phyloP scores from a whole-genome alignment of 1,140 invertebrate genomes.

The Alviniconcha marisindica region DNA sequence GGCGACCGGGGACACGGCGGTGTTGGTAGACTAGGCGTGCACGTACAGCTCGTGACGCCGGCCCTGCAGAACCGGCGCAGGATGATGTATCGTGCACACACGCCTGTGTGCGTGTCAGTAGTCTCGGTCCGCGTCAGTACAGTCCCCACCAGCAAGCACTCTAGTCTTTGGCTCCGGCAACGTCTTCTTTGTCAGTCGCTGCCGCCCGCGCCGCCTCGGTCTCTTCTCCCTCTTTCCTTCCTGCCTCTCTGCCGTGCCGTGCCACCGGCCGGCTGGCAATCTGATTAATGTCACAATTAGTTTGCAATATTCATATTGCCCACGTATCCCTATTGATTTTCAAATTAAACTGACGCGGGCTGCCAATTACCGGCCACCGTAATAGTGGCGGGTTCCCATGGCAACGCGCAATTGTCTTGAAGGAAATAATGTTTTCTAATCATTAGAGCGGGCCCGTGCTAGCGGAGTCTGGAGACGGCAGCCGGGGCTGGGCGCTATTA shows the following conservation, averaged over 20 bases:
- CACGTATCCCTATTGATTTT: conserved; percentile 29
- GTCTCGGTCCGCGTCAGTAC: no score
- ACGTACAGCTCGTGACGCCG: no score
- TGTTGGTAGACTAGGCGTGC: no score
- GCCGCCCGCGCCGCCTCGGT: not conserved
- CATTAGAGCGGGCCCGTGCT: not conserved
- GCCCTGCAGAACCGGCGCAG: no score
- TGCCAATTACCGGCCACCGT: conserved; percentile 27
- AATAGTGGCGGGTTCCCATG: conserved; percentile 16
- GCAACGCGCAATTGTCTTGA: conserved; percentile 35
- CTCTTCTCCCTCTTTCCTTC: not conserved
- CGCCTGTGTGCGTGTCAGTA: not conserved
- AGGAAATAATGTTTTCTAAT: conserved; percentile 35
- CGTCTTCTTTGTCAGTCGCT: not conserved
- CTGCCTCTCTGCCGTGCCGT: no score
- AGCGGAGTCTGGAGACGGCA: not conserved
- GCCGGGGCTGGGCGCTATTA: not conserved
- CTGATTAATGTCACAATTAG: conserved; percentile 36
- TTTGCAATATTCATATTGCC: conserved; percentile 35
- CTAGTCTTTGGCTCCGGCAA: not conserved
- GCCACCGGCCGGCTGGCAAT: not conserved
- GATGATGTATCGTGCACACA: not conserved
- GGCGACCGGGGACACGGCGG: no score
- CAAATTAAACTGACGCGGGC: conserved; percentile 34
- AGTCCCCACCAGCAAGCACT: no score